phyloP scores from a whole-genome alignment of 2,113 vertebrate species.

The Phylloscopus trochiloides region DNA sequence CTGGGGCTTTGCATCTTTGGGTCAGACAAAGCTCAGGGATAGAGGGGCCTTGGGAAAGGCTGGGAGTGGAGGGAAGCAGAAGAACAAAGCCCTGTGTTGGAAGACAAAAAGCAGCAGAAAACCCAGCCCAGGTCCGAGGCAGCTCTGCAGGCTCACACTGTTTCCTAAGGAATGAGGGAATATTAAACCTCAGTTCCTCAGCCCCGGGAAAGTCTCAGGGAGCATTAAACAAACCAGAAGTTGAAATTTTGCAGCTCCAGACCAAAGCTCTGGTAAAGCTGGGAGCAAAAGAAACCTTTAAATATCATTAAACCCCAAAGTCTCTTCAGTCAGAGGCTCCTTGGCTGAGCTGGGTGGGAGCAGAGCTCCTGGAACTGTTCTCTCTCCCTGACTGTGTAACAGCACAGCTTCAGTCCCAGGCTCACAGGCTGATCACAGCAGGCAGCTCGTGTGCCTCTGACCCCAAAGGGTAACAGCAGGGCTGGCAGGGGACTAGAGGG shows the following conservation, averaged over 20 bases:
- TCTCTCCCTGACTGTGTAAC: background rate
- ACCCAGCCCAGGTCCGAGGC: background rate
- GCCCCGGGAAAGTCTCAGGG: background rate
- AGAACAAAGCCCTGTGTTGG: background rate
- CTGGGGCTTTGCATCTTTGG: background rate
- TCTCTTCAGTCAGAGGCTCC: background rate
- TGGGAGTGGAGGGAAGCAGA: background rate
- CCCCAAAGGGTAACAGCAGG: fast-evolving
- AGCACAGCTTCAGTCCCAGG: fast-evolving
- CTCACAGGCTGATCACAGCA: background rate
- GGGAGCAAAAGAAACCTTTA: background rate
- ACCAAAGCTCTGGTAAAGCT: background rate
- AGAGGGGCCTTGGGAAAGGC: background rate
- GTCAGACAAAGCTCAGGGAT: background rate
- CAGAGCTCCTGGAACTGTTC: background rate
- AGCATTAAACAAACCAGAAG: background rate
- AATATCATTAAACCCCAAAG: background rate
- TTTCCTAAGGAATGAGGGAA: background rate
- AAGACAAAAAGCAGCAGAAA: background rate
- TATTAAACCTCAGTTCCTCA: background rate
- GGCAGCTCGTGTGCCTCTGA: background rate
- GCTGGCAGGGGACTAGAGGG: background rate
- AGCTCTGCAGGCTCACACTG: background rate
- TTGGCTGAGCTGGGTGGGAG: background rate
- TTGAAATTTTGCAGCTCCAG: background rate